Evolutionary conservation across 2,888 invertebrate species (phyloP), one percentile per base, ranked within the genome.

Genomic region (Amblyteles armatorius): DNA sequence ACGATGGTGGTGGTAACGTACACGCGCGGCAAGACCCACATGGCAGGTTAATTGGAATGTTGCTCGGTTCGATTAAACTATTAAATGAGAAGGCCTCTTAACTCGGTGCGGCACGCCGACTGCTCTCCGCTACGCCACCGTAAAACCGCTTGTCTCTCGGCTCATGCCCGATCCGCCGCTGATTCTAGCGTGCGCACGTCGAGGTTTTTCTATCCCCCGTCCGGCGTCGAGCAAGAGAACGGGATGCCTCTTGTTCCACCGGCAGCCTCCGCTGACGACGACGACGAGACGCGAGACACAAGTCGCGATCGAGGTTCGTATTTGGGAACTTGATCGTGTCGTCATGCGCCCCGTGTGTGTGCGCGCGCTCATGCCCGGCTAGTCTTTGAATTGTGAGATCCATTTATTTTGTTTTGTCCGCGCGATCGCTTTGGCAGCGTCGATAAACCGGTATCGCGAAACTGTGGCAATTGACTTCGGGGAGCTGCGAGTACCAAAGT

Each of bases 31-130:
- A 82, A 83, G 82, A 85, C 44, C 76, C 82, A 83, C 76, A 83
- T 82, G 88, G 86, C 85, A 87, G 88, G 87, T 89, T 91, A 91
- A 91, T 92, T 90, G 92, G 91, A 92, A 92, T 91, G 91, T 88
- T 88, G 91, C 89, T 85, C 87, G 83, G 86, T 84, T 89, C 90
- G 91, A 93, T 92, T 90, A 90, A 92, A 92, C 91, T 91, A 92
- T 92, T 92, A 90, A 88, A 87, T 87, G 86, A 87, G 85, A 82
- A 87, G 86, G 83, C 85, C 85, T 83, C 81, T 85, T 78, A 83
- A 87, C 83, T 83, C 78, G 74, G 81, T 72, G 85, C 67, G 77
- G 63, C 80, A 78, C 63, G 81, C 81, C 74, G 73, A 11, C 52
- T 73, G 68, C 79, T 60, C 76, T 69, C 72, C 67, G 50, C 69